Evolutionary conservation across 2,797 vertebrate genomes (phyloP), one percentile per base, ranked within the genome.

Genomic region (Bryconaethiops microstoma): DNA sequence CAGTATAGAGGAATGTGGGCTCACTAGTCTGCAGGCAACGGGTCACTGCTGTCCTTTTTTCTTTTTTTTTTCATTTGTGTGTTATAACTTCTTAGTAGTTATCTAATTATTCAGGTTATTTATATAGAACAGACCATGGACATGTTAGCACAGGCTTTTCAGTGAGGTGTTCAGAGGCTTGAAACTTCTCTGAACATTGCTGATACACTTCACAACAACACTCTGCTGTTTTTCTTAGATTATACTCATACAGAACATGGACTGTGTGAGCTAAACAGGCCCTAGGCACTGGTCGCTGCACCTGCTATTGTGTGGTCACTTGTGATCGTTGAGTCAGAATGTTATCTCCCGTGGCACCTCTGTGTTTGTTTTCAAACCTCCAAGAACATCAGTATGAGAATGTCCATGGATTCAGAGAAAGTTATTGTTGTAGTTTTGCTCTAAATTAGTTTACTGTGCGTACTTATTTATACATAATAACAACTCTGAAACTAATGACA

Each of bases 341-440:
- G 39, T 68, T 70, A 70, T 70, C 63, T 74, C 42, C 0, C n/a
- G 13, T 62, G 7, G 29, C 42, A 16, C 59, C 72, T 54, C 70
- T 4, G 8, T 52, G 35, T 70, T 81, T 78, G 55, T 9, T 21
- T 62, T 74, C 50, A 85, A 69, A 52, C 72, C 23, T 29, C 63
- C 25, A 76, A 40, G 71, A 78, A 23, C 63, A 40, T 78, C 63
- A 81, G 21, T 5, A 69, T 35, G 8, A 10, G 13, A 35, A 72
- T 78, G 81, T 62, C 13, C 14, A 21, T 25, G 59, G 59, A 1
- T 14, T 62, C 4, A 19, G 17, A 7, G 17, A 55, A 55, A 6
- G 5, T 6, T 55, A 16, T 23, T 23, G 4, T 59, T 21, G 59
- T 13, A 5, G 2, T 60, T 55, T 55, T 59, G n/a, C n/a, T 17